These are phyloP conservation scores for Drosophila seguyi DNA, from an alignment of 1,140 invertebrate species.

Conservation along the genomic window DNA sequence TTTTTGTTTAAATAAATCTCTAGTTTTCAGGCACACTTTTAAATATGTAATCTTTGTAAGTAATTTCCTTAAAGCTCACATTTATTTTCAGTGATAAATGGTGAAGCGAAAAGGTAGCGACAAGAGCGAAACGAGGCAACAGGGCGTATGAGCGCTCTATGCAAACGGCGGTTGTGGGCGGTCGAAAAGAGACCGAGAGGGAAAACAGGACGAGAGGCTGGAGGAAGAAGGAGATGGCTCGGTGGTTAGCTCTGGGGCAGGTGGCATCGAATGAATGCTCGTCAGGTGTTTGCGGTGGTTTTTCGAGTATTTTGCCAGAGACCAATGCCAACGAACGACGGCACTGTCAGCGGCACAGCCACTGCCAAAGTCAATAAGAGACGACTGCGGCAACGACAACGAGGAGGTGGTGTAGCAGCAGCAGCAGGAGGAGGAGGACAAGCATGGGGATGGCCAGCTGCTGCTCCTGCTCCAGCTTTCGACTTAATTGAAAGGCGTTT, in stretches of 20 bases:
- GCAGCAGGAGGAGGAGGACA: neutral
- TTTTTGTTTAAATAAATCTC: neutral
- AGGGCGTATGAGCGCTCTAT: conserved; percentile 76
- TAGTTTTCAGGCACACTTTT: neutral
- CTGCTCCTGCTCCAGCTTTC: conserved; percentile 37
- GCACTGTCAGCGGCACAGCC: conserved; percentile 67
- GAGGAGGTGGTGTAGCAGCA: neutral
- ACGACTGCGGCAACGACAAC: conserved; percentile 10
- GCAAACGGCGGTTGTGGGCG: conserved; percentile 43
- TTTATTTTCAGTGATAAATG: conserved; percentile 7
- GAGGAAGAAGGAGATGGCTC: neutral
- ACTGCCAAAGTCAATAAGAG: conserved; percentile 76
- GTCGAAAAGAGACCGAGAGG: neutral
- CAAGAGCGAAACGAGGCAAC: conserved; percentile 71
- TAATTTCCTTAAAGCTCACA: neutral
- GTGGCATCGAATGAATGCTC: conserved; percentile 65
- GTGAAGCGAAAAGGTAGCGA: conserved; percentile 62
- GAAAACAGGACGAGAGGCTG: neutral
- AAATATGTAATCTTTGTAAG: neutral
- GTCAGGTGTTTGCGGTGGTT: conserved; percentile 82
- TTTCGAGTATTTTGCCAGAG: conserved; percentile 73
- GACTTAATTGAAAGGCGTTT: conserved; percentile 84
- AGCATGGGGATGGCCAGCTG: conserved; percentile 32
- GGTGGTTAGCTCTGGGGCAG: conserved; percentile 9
- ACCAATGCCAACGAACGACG: conserved; percentile 64